Percentiles rank a stretch among this genome's conserved stretches.
These are phyloP conservation scores for Coranthus polyacanthus DNA, from an alignment of 2,797 vertebrate species.

Conservation along the genomic window DNA sequence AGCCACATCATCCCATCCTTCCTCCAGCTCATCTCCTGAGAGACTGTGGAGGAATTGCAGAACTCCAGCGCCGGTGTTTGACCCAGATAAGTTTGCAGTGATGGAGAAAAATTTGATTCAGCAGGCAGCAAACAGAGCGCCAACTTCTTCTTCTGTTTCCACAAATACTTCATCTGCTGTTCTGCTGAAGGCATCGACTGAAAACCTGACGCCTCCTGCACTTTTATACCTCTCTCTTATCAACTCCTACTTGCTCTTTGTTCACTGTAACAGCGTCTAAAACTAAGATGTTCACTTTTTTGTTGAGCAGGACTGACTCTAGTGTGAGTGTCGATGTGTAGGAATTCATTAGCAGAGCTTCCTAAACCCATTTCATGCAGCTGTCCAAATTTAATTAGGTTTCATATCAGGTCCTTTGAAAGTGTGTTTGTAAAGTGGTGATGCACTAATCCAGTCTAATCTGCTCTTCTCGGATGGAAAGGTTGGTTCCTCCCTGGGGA, in stretches of 20 bases:
- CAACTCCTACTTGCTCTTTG: background rate
- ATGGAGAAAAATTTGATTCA: conserved; percentile 27
- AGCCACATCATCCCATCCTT: conserved; percentile 29
- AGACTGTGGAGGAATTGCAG: conserved; percentile 30
- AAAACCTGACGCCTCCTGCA: background rate
- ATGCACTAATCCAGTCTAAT: conserved; percentile 53
- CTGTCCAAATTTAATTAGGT: conserved; percentile 60
- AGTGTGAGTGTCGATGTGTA: conserved; percentile 36
- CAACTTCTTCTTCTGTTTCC: conserved; percentile 25
- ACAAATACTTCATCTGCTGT: conserved; percentile 20
- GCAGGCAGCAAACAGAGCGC: background rate
- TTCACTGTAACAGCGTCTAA: background rate
- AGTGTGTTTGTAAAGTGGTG: conserved; percentile 31
- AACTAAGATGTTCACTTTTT: background rate
- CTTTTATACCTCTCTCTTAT: background rate
- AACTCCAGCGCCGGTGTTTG: conserved; percentile 32
- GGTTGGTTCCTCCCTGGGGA: conserved; percentile 41
- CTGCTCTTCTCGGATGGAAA: conserved; percentile 41
- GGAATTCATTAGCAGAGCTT: conserved; percentile 31
- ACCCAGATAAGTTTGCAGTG: conserved; percentile 50
- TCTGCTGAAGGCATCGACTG: background rate
- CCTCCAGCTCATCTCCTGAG: conserved; percentile 23
- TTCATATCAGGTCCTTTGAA: conserved; percentile 37
- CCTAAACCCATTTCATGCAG: conserved; percentile 50
- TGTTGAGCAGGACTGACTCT: background rate